These are phyloP conservation scores for Larimichthys polyactis DNA, from an alignment of 2,113 vertebrate genomes.

Conservation along the genomic window DNA sequence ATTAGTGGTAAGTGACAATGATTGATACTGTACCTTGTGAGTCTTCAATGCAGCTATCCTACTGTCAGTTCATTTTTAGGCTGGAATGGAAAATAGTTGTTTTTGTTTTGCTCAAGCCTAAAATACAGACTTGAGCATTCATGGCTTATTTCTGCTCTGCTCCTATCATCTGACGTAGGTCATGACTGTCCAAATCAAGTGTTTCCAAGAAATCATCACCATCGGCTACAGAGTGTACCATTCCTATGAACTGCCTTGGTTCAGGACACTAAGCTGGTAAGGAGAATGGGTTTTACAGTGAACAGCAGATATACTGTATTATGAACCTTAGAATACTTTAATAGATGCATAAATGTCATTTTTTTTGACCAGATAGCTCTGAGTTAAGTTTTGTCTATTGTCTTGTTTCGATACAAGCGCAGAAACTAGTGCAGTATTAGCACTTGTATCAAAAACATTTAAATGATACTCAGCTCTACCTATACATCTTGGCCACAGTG, in stretches of 20 bases:
- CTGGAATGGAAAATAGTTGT: background rate
- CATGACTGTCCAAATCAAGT: slow-evolving; percentile 95
- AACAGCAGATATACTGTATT: background rate
- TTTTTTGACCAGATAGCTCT: background rate
- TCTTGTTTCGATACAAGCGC: too few relatives aligned
- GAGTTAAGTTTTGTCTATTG: too few relatives aligned
- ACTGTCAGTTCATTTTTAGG: background rate
- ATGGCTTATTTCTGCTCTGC: background rate
- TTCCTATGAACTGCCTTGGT: slow-evolving; percentile 97
- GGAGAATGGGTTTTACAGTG: slow-evolving; percentile 49
- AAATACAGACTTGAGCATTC: background rate
- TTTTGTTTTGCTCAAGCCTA: background rate
- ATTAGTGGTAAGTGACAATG: slow-evolving; percentile 70
- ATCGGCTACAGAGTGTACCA: slow-evolving; percentile 98
- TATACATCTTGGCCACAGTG: background rate
- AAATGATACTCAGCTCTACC: background rate
- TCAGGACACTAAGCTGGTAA: slow-evolving; percentile 97
- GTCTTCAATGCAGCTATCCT: background rate
- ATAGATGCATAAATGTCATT: background rate
- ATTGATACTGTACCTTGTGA: background rate
- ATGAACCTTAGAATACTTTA: background rate
- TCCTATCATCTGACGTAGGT: slow-evolving; percentile 85
- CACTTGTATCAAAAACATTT: background rate
- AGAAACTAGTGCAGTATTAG: background rate
- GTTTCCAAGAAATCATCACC: slow-evolving; percentile 98